Conservation (phyloP, 2,797 vertebrate species). For the Molossus alvarezi region DNA sequence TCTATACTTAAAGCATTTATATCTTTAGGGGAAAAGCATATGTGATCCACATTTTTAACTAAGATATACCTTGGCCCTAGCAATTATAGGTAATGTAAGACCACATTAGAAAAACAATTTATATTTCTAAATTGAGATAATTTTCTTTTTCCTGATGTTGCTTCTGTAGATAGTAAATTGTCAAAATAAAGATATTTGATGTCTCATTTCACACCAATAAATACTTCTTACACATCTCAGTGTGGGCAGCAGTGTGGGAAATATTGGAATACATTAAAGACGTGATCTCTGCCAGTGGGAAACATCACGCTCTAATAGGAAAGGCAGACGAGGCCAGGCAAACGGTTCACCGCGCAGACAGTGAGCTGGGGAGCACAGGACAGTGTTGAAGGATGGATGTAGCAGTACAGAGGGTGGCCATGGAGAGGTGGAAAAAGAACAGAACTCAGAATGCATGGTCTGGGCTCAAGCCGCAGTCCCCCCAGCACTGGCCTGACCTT, state of each 20-base stretch:
- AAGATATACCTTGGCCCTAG: conserved; percentile 60
- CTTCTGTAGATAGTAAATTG: conserved; percentile 16
- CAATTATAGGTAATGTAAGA: conserved; percentile 47
- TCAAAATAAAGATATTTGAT: conserved; percentile 21
- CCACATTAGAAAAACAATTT: not conserved
- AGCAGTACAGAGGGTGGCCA: not conserved
- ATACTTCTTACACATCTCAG: not conserved
- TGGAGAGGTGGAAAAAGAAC: not conserved
- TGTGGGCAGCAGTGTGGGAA: not conserved
- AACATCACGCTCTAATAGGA: not conserved
- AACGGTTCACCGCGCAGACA: not conserved
- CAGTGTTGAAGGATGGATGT: not conserved
- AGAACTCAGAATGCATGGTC: not conserved
- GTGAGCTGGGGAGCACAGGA: not conserved
- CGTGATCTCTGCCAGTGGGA: not conserved
- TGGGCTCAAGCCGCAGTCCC: not conserved
- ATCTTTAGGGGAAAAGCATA: conserved; percentile 43
- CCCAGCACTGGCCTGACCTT: not conserved
- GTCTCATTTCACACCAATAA: conserved; percentile 32
- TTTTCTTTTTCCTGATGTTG: conserved; percentile 39
- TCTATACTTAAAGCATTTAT: conserved; percentile 28
- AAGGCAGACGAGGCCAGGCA: not conserved
- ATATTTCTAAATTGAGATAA: not conserved
- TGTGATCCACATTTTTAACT: conserved; percentile 48
- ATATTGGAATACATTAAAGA: conserved; percentile 26